phyloP scores from a whole-genome alignment of 2,797 vertebrate genomes.

The Tympanoctomys barrerae region DNA sequence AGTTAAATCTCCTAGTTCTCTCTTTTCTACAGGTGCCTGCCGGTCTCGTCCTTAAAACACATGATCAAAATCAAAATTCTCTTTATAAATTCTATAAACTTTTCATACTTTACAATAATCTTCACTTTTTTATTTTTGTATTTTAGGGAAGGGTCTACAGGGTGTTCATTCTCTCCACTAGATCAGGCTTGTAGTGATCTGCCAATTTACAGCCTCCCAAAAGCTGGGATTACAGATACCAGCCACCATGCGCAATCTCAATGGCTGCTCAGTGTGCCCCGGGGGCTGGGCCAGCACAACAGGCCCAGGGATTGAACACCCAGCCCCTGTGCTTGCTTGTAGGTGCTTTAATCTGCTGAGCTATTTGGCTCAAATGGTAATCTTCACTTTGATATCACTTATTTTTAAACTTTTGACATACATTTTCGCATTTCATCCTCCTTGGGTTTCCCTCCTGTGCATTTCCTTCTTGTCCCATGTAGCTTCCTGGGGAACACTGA shows the following conservation, averaged over 20 bases:
- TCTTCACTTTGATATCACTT: neutral
- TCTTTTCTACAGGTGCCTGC: neutral
- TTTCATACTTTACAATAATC: neutral
- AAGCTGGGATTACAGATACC: too few species aligned
- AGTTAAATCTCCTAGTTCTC: neutral
- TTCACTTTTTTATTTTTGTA: neutral
- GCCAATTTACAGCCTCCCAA: too few species aligned
- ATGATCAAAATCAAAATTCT: neutral
- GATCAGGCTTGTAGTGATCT: too few species aligned
- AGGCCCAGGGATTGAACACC: too few species aligned
- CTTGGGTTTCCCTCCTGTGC: neutral
- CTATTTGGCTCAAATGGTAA: too few species aligned
- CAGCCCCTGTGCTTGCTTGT: too few species aligned
- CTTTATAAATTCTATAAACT: neutral
- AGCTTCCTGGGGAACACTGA: neutral
- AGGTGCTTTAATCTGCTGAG: too few species aligned
- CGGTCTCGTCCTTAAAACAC: neutral
- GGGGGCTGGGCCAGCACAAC: too few species aligned
- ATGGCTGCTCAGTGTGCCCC: too few species aligned
- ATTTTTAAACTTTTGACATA: neutral
- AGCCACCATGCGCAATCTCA: too few species aligned
- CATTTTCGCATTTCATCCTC: neutral
- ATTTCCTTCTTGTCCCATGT: neutral
- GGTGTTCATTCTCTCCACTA: too few species aligned
- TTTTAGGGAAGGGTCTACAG: too few species aligned